These are phyloP conservation scores for Salticus scenicus DNA, from an alignment of 2,888 invertebrate species.

Conservation along the genomic window DNA sequence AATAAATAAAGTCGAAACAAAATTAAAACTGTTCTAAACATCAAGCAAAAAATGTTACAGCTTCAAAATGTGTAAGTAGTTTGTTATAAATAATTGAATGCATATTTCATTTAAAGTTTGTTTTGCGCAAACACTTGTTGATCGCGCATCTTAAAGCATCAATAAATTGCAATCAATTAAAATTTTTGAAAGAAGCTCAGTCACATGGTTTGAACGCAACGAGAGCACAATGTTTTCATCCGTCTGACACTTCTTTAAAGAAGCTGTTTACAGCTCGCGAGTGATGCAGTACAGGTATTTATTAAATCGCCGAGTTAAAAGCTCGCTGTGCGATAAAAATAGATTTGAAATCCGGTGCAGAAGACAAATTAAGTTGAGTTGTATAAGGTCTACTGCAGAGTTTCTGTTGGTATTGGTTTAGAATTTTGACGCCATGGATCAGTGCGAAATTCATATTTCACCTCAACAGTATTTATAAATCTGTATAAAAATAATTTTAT, in stretches of 20 bases:
- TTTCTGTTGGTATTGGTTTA: no score
- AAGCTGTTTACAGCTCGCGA: constrained; percentile 56
- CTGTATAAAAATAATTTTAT: no score
- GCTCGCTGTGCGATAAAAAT: constrained; percentile 48
- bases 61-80: no score
- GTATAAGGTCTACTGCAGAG: no score
- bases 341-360: constrained; percentile 59
- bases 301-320: constrained; percentile 39
- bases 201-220: constrained; percentile 36
- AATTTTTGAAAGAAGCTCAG: neutral
- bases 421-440: no score
- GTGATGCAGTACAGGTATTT: constrained; percentile 61
- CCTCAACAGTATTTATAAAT: no score
- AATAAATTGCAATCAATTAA: constrained; percentile 18
- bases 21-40: neutral
- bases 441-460: no score
- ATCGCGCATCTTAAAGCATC: neutral
- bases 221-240: constrained; percentile 30
- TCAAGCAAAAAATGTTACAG: no score
- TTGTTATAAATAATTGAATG: no score
- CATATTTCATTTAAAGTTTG: no score
- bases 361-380: constrained; percentile 55
- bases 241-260: constrained; percentile 47
- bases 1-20: neutral
- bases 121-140: constrained; percentile 8